phyloP scores from a whole-genome alignment of 2,888 invertebrate species.

The Drosophila paranaensis region DNA sequence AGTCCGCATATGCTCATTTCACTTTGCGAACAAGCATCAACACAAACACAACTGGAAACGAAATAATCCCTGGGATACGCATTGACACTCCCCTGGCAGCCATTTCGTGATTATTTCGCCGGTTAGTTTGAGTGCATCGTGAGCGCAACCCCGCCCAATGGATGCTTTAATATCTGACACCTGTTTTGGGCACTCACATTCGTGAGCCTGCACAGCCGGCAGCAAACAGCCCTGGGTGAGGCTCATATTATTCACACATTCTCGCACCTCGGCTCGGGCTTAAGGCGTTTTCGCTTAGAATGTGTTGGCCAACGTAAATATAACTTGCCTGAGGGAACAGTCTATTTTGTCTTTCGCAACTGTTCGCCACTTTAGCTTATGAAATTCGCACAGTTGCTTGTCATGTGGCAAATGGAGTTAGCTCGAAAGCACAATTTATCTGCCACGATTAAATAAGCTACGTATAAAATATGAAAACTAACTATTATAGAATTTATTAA shows the following conservation, averaged over 20 bases:
- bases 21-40: background rate
- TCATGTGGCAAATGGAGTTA: background rate
- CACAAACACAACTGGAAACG: background rate
- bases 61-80: slow-evolving; percentile 18
- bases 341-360: background rate
- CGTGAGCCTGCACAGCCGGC: slow-evolving; percentile 1
- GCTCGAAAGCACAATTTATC: background rate
- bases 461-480: too few relatives aligned
- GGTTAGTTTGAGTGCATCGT: slow-evolving; percentile 13
- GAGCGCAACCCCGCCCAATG: background rate
- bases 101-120: slow-evolving; percentile 41
- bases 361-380: slow-evolving; percentile 11
- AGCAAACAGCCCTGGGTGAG: background rate
- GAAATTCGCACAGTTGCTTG: slow-evolving; percentile 11
- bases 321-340: slow-evolving; percentile 1
- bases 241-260: slow-evolving; percentile 7
- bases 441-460: background rate
- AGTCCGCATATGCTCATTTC: background rate
- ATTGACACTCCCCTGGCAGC: slow-evolving; percentile 30
- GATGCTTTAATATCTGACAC: slow-evolving; percentile 60
- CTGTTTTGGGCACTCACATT: slow-evolving; percentile 56
- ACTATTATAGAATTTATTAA: too few relatives aligned
- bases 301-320: background rate
- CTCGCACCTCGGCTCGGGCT: slow-evolving; percentile 2
- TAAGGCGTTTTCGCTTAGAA: slow-evolving; percentile 5